A percentile compares a stretch with the other conserved stretches of the same genome.
Evolutionary conservation across 1,140 invertebrate genomes (phyloP).

Genomic region (Gryllus bimaculatus): DNA sequence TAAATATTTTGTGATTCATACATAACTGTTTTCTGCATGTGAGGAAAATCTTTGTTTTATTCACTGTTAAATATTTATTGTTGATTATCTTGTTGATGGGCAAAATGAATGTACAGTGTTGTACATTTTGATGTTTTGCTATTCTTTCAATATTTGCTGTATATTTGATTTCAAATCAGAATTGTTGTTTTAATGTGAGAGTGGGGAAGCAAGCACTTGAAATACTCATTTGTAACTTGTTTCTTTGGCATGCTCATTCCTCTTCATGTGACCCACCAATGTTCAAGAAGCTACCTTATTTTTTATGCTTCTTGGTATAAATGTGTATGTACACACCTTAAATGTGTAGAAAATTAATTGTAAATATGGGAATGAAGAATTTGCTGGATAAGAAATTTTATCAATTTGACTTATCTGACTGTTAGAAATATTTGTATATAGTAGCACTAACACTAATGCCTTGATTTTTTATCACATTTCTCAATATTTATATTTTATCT

Average conservation of each 20-base stretch:
- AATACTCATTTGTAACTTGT: neutral
- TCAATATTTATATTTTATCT: neutral
- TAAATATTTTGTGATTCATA: neutral
- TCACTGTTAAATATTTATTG: constrained; percentile 10
- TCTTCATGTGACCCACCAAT: neutral
- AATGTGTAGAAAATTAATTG: neutral
- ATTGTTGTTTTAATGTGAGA: neutral
- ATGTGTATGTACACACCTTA: neutral
- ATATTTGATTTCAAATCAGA: neutral
- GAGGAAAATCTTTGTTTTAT: constrained; percentile 5
- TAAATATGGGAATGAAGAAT: constrained; percentile 1
- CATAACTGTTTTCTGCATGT: neutral
- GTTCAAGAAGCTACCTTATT: neutral
- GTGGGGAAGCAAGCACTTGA: neutral
- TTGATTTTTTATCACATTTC: neutral
- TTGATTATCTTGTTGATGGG: constrained; percentile 13
- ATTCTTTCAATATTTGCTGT: constrained; percentile 15
- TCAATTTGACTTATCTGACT: constrained; percentile 1
- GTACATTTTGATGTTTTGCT: constrained; percentile 15
- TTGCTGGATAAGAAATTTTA: neutral
- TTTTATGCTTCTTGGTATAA: neutral
- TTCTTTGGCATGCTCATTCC: neutral
- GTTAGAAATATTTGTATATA: constrained; percentile 6
- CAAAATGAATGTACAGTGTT: constrained; percentile 13
- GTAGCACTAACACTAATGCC: neutral